A percentile compares a stretch with the other conserved stretches of the same genome.
Conservation (phyloP, 2,888 invertebrate species). For the Diaphora mendica region DNA sequence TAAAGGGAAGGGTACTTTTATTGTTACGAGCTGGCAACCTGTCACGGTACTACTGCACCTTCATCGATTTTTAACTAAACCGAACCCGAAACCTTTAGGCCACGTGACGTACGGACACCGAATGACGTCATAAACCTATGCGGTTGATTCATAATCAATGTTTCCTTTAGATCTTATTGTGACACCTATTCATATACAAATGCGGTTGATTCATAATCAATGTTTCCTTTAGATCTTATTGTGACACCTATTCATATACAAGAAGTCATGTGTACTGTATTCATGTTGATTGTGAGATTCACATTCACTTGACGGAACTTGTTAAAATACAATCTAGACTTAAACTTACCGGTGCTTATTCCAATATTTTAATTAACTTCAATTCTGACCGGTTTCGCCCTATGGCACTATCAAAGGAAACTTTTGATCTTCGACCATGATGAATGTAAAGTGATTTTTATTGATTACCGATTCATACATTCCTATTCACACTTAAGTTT, state of each 20-base stretch:
- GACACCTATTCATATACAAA: slow-evolving; percentile 2
- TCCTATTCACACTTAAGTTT: neutral
- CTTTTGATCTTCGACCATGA: too few species aligned
- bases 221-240: neutral
- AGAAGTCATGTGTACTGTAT: neutral
- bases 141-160: slow-evolving; percentile 6
- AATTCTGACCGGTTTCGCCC: too few species aligned
- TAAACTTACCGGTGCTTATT: too few species aligned
- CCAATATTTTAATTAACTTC: too few species aligned
- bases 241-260: neutral
- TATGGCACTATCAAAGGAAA: too few species aligned
- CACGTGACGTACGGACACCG: slow-evolving; percentile 3
- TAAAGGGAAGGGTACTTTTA: slow-evolving; percentile 21
- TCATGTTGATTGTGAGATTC: too few species aligned
- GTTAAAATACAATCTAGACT: too few species aligned
- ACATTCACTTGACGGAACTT: too few species aligned
- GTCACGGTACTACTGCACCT: slow-evolving; percentile 19
- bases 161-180: neutral
- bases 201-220: slow-evolving; percentile 9
- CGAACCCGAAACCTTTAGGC: neutral
- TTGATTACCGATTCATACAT: too few species aligned
- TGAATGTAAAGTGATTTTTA: too few species aligned
- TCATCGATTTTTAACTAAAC: slow-evolving; percentile 24
- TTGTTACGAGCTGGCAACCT: slow-evolving; percentile 21
- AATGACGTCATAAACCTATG: slow-evolving; percentile 8